Conservation (phyloP, 2,113 vertebrate species). For the Nyctibius bracteatus region DNA sequence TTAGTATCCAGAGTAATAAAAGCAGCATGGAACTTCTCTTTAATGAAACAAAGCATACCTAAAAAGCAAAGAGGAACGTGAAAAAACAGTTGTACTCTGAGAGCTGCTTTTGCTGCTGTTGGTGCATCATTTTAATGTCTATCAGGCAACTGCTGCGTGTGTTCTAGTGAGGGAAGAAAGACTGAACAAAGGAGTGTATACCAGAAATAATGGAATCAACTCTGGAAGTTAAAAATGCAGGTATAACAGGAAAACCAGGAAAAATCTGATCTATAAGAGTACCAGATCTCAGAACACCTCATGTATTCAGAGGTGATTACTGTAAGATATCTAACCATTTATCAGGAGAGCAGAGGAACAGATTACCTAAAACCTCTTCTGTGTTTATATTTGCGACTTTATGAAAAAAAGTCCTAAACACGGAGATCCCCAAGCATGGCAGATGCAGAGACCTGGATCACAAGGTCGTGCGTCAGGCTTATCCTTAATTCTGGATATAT, state of each 20-base stretch:
- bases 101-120: not conserved
- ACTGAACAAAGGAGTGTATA: fast-evolving
- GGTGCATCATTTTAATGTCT: not conserved
- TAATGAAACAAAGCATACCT: not conserved
- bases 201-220: not conserved
- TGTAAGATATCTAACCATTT: not conserved
- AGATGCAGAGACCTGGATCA: not conserved
- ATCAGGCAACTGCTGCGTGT: not conserved
- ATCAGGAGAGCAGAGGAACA: not conserved
- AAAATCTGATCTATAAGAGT: too few relatives aligned
- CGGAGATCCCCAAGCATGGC: fast-evolving
- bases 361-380: not conserved
- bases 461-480: not conserved
- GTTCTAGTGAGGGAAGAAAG: not conserved
- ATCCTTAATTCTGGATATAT: not conserved
- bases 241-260: not conserved
- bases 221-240: not conserved
- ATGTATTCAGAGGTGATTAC: not conserved
- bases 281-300: not conserved
- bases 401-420: not conserved
- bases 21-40: not conserved
- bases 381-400: not conserved
- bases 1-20: not conserved
- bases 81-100: not conserved
- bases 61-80: not conserved